Base-by-base conservation (phyloP, 2,113 vertebrate genomes). In the Sterrhoptilus dennistouni region DNA sequence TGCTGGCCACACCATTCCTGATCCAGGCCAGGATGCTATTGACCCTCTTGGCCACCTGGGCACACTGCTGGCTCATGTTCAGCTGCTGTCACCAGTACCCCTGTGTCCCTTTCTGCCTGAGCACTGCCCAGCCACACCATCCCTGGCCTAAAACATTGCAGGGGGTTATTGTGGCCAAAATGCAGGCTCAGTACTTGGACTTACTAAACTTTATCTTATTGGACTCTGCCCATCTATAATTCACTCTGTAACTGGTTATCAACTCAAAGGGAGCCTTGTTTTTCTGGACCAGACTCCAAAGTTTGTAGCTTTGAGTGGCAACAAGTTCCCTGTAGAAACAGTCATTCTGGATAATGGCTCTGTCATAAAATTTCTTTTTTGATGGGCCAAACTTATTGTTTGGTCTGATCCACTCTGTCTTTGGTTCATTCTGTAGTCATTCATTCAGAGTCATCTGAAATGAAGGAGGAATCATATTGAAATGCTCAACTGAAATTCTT, bases 381-480 rank as follows among this genome's bases (percentile, higher is more conserved):
- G 84, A 54, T 21, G 95, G 90, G 11, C 4, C 24, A 94, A 92
- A 98, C 14, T 81, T 52, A 17, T 64, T 8, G 0, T 52, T 38
- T 6, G 90, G 91, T 75, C 85, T 97, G n/a, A 85, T 81, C 2
- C 82, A 38, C 27, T 97, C 92, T 14, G 60, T 68, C 94, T 70
- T 98, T 13, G 85, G 79, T 56, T 77, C 54, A 52, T 93, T 96
- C 98, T 97, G 97, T 14, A 45, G 44, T 44, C 44, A 44, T 44
- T 44, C 44, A 45, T 20, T 21, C 70, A 61, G 97, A 98, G 78
- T 98, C 97, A 60, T 78, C 98, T 99, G 94, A 89, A 98, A 98
- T 44, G 3, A 83, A 97, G 94, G 40, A 65, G 60, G 11, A 91
- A 40, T 66, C 53, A n/a, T 44, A 49, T 25, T 52, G 69, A 70